Conservation (phyloP, 2,797 vertebrate genomes). For the Spheniscus humboldti region DNA sequence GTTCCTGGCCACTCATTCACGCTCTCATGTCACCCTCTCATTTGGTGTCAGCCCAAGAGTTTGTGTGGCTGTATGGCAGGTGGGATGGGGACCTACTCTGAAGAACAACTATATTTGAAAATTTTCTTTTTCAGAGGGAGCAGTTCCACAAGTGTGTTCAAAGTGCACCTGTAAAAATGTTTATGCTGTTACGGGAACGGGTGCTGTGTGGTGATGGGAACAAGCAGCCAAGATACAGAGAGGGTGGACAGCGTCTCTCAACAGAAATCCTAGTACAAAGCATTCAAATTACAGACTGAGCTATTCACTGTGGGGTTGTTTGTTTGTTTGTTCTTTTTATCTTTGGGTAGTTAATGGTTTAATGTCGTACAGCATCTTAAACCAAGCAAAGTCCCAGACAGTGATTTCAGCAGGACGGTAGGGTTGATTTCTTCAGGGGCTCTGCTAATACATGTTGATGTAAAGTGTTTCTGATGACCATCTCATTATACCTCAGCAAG, state of each 20-base stretch:
- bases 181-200: background rate
- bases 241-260: background rate
- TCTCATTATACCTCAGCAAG: background rate
- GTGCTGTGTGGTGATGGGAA: background rate
- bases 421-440: background rate
- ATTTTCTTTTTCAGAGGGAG: background rate
- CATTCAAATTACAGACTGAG: background rate
- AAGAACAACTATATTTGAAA: background rate
- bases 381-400: background rate
- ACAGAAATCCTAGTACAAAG: background rate
- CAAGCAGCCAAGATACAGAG: background rate
- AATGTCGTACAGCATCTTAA: background rate
- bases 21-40: background rate
- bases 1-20: background rate
- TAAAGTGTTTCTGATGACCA: background rate
- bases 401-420: background rate
- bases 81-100: background rate
- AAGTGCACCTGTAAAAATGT: background rate
- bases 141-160: background rate
- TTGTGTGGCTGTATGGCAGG: background rate
- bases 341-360: background rate
- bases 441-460: background rate
- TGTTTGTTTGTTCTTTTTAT: background rate
- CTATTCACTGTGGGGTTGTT: background rate
- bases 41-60: background rate